phyloP scores from a whole-genome alignment of 2,888 invertebrate species.

The Tenthredo mesomela region DNA sequence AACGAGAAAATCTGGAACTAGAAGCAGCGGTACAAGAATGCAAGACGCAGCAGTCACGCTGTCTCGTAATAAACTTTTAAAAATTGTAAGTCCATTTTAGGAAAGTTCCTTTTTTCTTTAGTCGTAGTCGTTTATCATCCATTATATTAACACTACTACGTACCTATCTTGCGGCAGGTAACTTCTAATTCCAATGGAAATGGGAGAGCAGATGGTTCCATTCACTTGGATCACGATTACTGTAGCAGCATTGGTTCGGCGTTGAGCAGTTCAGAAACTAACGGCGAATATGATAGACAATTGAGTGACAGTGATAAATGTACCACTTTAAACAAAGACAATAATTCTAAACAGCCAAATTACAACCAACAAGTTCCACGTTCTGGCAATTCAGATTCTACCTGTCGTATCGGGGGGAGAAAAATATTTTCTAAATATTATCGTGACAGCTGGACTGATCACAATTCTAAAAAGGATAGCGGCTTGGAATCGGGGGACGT shows the following conservation, averaged over 20 bases:
- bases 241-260: constrained; percentile 73
- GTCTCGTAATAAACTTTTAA: constrained; percentile 73
- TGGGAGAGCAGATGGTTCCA: constrained; percentile 67
- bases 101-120: not conserved
- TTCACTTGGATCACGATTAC: constrained; percentile 82
- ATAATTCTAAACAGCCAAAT: constrained; percentile 16
- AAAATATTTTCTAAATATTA: constrained; percentile 50
- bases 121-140: not conserved
- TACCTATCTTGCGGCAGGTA: constrained; percentile 56
- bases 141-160: not conserved
- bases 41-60: constrained; percentile 74
- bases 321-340: constrained; percentile 56
- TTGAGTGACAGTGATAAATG: constrained; percentile 62
- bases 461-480: constrained; percentile 75
- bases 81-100: constrained; percentile 68
- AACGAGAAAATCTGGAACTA: constrained; percentile 66
- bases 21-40: constrained; percentile 71
- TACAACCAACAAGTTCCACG: not conserved
- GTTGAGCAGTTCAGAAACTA: constrained; percentile 61
- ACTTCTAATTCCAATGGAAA: constrained; percentile 60
- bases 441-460: constrained; percentile 63
- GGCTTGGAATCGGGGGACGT: constrained; percentile 77
- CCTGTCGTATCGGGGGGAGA: constrained; percentile 15
- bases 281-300: constrained; percentile 63
- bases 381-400: not conserved